Conservation (phyloP, 1,140 invertebrate species). For the Aricia agestis region DNA sequence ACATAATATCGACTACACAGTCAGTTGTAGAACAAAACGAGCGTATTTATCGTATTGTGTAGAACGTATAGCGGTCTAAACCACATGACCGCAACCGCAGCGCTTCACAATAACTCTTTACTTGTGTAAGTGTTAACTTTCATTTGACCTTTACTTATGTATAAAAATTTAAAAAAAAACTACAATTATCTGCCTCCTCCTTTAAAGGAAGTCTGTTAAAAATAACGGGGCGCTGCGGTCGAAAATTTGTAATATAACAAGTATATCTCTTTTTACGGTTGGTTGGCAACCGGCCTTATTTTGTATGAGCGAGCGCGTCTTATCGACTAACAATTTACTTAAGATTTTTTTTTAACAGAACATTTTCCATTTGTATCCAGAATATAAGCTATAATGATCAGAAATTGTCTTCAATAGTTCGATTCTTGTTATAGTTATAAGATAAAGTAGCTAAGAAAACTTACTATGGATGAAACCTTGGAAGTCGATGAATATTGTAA, state of each 20-base stretch:
- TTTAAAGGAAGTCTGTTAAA: not conserved
- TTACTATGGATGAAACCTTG: too few relatives aligned
- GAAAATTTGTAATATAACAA: not conserved
- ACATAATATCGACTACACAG: too few relatives aligned
- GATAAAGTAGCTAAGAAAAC: too few relatives aligned
- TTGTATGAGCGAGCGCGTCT: not conserved
- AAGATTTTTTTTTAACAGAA: too few relatives aligned
- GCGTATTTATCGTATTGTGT: not conserved
- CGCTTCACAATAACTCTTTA: not conserved
- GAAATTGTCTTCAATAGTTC: not conserved
- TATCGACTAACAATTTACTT: not conserved
- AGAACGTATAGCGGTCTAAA: not conserved
- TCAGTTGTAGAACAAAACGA: not conserved
- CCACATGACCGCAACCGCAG: not conserved
- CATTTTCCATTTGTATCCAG: too few relatives aligned
- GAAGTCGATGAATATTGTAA: too few relatives aligned
- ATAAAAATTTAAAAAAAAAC: too few relatives aligned
- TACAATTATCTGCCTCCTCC: too few relatives aligned
- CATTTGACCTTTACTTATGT: too few relatives aligned
- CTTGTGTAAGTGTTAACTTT: too few relatives aligned
- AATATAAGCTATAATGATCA: not conserved
- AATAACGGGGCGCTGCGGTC: too few relatives aligned
- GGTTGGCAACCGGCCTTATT: not conserved
- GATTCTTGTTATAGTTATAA: not conserved
- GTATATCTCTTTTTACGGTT: not conserved